Evolutionary conservation across 1,140 invertebrate genomes (phyloP).

Genomic region (Hetaerina americana): DNA sequence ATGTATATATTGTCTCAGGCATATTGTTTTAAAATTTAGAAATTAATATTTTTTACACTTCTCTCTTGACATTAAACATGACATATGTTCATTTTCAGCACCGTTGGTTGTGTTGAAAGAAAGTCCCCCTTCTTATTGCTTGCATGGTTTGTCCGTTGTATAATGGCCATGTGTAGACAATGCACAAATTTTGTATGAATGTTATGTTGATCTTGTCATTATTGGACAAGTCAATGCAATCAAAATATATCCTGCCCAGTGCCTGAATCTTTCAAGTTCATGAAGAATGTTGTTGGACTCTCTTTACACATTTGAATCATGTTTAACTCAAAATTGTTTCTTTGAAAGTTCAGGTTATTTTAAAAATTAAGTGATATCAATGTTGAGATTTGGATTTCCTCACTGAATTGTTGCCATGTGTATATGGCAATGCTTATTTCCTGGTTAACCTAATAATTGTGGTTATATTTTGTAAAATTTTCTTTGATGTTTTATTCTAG

Average conservation of each 20-base stretch:
- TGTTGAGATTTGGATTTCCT: too few relatives aligned
- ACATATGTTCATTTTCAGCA: background rate
- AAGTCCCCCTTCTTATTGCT: too few relatives aligned
- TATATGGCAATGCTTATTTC: too few relatives aligned
- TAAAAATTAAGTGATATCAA: too few relatives aligned
- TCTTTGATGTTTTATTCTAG: background rate
- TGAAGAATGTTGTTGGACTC: too few relatives aligned
- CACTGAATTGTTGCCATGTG: too few relatives aligned
- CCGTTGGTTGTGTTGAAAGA: background rate
- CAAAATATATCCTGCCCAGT: background rate
- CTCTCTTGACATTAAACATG: background rate
- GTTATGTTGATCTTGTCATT: background rate
- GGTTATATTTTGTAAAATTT: background rate
- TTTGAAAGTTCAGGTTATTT: too few relatives aligned
- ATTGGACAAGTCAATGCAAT: too few relatives aligned
- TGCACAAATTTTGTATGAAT: background rate
- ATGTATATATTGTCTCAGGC: background rate
- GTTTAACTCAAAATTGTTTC: too few relatives aligned
- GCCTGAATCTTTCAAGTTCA: background rate
- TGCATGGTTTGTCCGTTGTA: too few relatives aligned
- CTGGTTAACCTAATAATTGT: background rate
- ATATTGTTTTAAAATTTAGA: background rate
- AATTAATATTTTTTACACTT: constrained; percentile 1
- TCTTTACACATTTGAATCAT: too few relatives aligned
- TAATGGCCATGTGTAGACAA: too few relatives aligned